phyloP scores from a whole-genome alignment of 2,888 invertebrate species.

The Pelosia muscerda region DNA sequence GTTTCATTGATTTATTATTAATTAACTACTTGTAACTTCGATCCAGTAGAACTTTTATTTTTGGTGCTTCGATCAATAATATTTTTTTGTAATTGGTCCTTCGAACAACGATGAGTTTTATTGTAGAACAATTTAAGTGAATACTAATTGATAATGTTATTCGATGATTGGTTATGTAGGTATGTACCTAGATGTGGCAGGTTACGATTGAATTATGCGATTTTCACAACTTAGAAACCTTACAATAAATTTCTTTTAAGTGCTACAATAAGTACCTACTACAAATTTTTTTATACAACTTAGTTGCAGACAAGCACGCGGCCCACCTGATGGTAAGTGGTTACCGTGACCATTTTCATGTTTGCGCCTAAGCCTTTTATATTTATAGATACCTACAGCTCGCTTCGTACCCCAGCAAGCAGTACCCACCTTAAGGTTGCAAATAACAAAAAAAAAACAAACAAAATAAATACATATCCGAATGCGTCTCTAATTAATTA shows the following conservation, averaged over 20 bases:
- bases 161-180: neutral
- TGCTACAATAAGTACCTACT: no score
- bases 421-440: neutral
- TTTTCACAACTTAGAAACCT: no score
- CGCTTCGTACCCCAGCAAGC: no score
- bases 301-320: no score
- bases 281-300: no score
- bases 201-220: neutral
- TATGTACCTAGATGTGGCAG: neutral
- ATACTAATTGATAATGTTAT: no score
- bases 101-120: neutral
- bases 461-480: neutral
- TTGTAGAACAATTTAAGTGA: neutral
- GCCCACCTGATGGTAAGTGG: no score
- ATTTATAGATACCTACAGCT: no score
- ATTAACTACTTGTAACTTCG: neutral
- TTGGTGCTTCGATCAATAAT: neutral
- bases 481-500: neutral
- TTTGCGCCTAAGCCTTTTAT: no score
- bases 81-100: neutral
- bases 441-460: neutral
- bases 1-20: neutral
- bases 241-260: no score
- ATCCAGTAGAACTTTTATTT: neutral
- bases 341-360: no score